Evolutionary conservation across 2,797 vertebrate species (phyloP), one percentile per base, ranked within the genome.

Genomic region (Clamator glandarius): DNA sequence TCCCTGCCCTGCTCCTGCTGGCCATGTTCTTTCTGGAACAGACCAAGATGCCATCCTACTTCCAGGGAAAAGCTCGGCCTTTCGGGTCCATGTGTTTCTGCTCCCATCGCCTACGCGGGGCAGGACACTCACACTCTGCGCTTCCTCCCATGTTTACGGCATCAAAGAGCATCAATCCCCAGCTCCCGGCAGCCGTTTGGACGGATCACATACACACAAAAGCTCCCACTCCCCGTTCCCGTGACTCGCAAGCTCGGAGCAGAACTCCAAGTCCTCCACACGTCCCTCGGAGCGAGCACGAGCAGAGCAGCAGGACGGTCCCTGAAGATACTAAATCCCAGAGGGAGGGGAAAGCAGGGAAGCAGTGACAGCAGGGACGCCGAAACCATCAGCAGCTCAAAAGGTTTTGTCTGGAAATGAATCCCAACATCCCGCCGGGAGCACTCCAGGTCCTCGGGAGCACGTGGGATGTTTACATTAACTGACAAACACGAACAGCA

Each of bases 231-330:
- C 24, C 88, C 23, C 7, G 35, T 31, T 69, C 77, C 54, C 17
- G 7, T 52, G 73, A 62, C 29, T 46, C 5, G 23, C 81, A 77
- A 77, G 66, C 29, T 66, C 57, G 20, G 23, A 58, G 52, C 42
- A 76, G 62, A 5, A 35, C 67, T 62, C 31, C 41, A 54, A 94
- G 51, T 50, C 69, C 75, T 72, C 54, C 70, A 29, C 13, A 91
- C 15, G 31, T 87, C 66, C 82, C 61, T 85, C 9, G n/a, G 77
- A 67, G 74, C 85, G 88, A 87, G 44, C 95, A 92, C 84, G 67
- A 64, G 58, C 51, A 95, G 92, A 33, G 48, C 25, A 87, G 67
- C 82, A 68, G 51, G 51, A 58, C 68, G 61, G 79, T 94, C 58
- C 77, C 88, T 42, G 61, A 57, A 86, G 74, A 89, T 33, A 83